These are phyloP conservation scores for Ypsolopha scabrella DNA, from an alignment of 2,888 invertebrate genomes.

Conservation along the genomic window DNA sequence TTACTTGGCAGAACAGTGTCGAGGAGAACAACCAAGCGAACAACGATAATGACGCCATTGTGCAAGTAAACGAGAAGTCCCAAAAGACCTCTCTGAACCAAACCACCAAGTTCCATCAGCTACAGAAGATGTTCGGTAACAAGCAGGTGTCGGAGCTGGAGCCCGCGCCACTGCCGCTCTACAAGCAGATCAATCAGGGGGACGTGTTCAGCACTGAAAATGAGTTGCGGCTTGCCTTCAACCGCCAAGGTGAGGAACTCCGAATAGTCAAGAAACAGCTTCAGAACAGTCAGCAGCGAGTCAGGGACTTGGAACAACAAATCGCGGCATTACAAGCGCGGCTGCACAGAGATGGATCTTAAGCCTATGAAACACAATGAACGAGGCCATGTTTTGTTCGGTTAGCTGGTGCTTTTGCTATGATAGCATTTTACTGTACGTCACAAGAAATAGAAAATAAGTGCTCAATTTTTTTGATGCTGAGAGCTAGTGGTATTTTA, in stretches of 20 bases:
- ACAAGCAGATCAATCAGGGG: slow-evolving; percentile 71
- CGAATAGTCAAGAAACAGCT: slow-evolving; percentile 82
- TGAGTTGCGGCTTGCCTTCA: slow-evolving; percentile 80
- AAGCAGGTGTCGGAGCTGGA: slow-evolving; percentile 55
- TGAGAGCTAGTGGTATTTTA: too few species aligned
- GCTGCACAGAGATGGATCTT: slow-evolving; percentile 29
- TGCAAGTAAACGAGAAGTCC: slow-evolving; percentile 72
- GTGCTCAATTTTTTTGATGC: background rate
- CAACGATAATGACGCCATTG: slow-evolving; percentile 7
- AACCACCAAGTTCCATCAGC: slow-evolving; percentile 83
- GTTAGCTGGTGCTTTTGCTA: background rate
- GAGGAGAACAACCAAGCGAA: slow-evolving; percentile 17
- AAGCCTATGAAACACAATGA: slow-evolving; percentile 8
- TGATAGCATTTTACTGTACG: background rate
- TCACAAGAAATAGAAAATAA: background rate
- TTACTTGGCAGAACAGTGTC: slow-evolving; percentile 54
- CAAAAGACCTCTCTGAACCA: slow-evolving; percentile 83
- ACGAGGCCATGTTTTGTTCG: background rate
- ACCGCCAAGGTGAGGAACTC: slow-evolving; percentile 84
- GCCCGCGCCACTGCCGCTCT: slow-evolving; percentile 52
- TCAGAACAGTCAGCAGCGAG: slow-evolving; percentile 81
- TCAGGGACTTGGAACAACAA: slow-evolving; percentile 85
- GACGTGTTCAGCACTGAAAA: slow-evolving; percentile 72
- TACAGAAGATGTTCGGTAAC: slow-evolving; percentile 81
- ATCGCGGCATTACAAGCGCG: slow-evolving; percentile 71